Evolutionary conservation across 1,140 invertebrate genomes (phyloP).

Genomic region (Drosophila oshimai): DNA sequence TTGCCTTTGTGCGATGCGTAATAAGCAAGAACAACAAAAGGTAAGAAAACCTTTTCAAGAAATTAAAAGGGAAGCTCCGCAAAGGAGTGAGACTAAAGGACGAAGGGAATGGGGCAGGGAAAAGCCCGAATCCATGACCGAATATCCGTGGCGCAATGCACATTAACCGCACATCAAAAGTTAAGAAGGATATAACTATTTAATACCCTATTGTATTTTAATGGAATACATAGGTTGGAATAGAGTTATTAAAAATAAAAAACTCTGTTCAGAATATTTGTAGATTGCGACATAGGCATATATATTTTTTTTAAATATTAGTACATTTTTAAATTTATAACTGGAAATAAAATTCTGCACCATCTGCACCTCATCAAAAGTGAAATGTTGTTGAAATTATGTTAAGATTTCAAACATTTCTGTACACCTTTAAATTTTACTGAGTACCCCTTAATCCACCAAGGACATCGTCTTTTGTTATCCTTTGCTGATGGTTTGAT

Average conservation of each 20-base stretch:
- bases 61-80: slow-evolving; percentile 65
- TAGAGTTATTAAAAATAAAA: too few relatives aligned
- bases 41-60: slow-evolving; percentile 64
- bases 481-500: slow-evolving; percentile 45
- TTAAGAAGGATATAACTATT: background rate
- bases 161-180: background rate
- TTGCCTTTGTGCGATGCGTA: slow-evolving; percentile 46
- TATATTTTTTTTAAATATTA: too few relatives aligned
- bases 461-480: slow-evolving; percentile 26
- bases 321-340: too few relatives aligned
- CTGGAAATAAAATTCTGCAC: too few relatives aligned
- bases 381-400: too few relatives aligned
- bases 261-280: too few relatives aligned
- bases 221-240: too few relatives aligned
- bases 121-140: slow-evolving; percentile 22
- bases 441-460: background rate
- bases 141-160: slow-evolving; percentile 49
- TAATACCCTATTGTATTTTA: background rate
- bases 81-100: background rate
- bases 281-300: too few relatives aligned
- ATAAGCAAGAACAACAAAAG: slow-evolving; percentile 44
- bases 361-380: too few relatives aligned
- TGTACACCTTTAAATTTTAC: background rate
- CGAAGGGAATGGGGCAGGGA: background rate
- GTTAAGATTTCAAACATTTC: background rate